Evolutionary conservation across 2,113 vertebrate species (phyloP).

Genomic region (Stigmatopora nigra): DNA sequence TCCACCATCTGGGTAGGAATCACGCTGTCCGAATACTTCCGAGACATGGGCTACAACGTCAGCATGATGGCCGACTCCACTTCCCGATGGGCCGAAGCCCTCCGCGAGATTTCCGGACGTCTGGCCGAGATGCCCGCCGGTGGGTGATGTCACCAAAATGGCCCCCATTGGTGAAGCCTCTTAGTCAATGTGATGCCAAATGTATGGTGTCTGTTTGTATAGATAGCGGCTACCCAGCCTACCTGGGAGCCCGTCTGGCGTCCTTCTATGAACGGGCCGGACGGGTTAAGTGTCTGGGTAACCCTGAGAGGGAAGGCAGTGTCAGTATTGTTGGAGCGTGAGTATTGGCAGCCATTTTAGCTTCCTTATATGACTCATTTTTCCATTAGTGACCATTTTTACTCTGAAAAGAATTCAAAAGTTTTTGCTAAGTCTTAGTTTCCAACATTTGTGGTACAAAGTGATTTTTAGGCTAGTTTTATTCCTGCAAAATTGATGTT

Average conservation of each 20-base stretch:
- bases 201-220: constrained; percentile 12
- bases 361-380: too few species aligned
- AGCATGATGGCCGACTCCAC: constrained; percentile 99
- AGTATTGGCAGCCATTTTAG: constrained; percentile 48
- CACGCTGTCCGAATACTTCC: constrained; percentile 94
- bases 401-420: too few species aligned
- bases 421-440: too few species aligned
- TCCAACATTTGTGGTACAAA: too few species aligned
- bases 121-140: constrained; percentile 98
- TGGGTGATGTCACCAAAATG: constrained; percentile 49
- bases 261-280: constrained; percentile 96
- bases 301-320: constrained; percentile 93
- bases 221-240: constrained; percentile 97
- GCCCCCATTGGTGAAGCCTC: not conserved
- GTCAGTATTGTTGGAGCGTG: constrained; percentile 98
- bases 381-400: too few species aligned
- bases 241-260: constrained; percentile 88
- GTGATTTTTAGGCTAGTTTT: too few species aligned
- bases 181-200: not conserved
- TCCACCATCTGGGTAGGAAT: constrained; percentile 72
- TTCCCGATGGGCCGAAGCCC: constrained; percentile 94
- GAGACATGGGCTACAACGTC: constrained; percentile 97
- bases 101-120: constrained; percentile 93
- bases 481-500: too few species aligned
- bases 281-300: constrained; percentile 92